A percentile compares a stretch with the other conserved stretches of the same genome.
Conservation (phyloP, 1,140 invertebrate species). For the Brachionus rotundiformis region DNA sequence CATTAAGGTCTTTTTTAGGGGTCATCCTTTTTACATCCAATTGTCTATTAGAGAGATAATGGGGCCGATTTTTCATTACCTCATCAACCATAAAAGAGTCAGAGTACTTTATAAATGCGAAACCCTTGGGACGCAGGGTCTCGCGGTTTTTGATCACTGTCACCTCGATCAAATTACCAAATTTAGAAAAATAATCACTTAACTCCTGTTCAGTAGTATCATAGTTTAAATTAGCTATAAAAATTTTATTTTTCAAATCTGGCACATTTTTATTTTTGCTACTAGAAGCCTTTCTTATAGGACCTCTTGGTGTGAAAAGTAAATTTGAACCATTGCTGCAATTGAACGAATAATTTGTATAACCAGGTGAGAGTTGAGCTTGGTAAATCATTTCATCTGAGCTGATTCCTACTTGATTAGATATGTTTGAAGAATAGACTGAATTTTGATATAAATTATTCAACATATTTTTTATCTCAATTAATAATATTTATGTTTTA, state of each 20-base stretch:
- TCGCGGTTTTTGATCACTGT: conserved; percentile 68
- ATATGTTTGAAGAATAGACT: not conserved
- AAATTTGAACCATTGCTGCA: too few species aligned
- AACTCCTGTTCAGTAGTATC: conserved; percentile 56
- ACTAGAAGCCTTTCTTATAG: not conserved
- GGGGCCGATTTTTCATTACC: conserved; percentile 61
- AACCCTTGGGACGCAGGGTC: conserved; percentile 86
- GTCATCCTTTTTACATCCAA: conserved; percentile 67
- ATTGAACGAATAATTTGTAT: not conserved
- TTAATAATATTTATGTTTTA: not conserved
- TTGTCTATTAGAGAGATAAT: conserved; percentile 63
- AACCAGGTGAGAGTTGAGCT: not conserved
- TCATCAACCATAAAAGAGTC: conserved; percentile 65
- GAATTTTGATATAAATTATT: not conserved
- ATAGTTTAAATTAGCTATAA: conserved; percentile 81
- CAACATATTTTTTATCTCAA: not conserved
- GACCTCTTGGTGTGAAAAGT: too few species aligned
- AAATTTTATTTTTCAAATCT: conserved; percentile 77
- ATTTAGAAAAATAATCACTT: conserved; percentile 82
- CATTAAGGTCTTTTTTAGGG: conserved; percentile 70
- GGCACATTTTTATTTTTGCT: not conserved
- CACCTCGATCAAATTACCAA: conserved; percentile 73
- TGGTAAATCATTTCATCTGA: not conserved
- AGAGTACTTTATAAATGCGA: conserved; percentile 91
- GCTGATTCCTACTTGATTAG: not conserved